Evolutionary conservation across 2,888 invertebrate species (phyloP), one percentile per base, ranked within the genome.

Genomic region (Anodontia alba): DNA sequence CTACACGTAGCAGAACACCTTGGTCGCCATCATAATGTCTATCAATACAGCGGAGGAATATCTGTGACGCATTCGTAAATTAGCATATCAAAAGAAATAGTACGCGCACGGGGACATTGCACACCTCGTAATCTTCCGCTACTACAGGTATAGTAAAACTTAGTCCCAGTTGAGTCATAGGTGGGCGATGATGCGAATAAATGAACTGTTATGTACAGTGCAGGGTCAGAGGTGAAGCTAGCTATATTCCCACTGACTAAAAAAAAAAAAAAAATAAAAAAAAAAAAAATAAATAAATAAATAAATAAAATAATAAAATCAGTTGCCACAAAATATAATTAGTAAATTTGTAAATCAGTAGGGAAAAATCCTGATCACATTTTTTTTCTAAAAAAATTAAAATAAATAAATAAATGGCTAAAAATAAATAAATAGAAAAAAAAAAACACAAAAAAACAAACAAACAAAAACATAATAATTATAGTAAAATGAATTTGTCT

Each of bases 61-160:
- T 51, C 62, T 67, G 79, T 83, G 86, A 83, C 83, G 86, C 81
- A 80, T 36, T 36, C 70, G 43, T 29, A 49, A 42, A 75, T 86
- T 83, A 73, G 78, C 76, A 83, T 86, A 68, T 83, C 86, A 86
- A 86, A 78, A 67, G 80, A 83, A 80, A 57, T 83, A 86, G 83
- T 82, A 68, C 84, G 73, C 70, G 62, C 38, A 31, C 75, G 66
- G 66, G 46, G 80, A 29, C 80, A 74, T 49, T 70, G 76, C 70
- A 80, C 72, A 75, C 72, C 79, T 62, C 72, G 77, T 73, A 68
- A 69, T 33, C 73, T 20, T 86, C 81, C 86, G 86, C 86, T 85
- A 86, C 86, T 86, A 86, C 83, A 83, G 81, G 86, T 83, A 74
- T 86, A 86, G 86, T 86, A 86, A 72, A 73, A 86, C 81, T 54